Evolutionary conservation across 2,888 invertebrate species (phyloP), one percentile per base, ranked within the genome.

Genomic region (Busseola fusca): DNA sequence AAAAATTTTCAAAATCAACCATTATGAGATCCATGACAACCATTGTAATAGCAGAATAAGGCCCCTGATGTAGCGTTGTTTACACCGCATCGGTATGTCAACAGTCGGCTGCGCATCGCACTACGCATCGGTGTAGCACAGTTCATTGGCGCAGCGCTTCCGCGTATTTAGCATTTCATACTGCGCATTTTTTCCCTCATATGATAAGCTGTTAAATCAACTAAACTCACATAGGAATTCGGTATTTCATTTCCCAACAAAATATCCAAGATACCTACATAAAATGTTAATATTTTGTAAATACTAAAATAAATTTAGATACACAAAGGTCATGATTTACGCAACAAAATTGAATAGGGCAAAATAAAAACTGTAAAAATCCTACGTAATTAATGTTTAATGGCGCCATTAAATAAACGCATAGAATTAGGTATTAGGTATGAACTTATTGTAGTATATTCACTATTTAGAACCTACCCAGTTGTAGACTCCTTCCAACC

Each of bases 61-160:
- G n/a, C n/a, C n/a, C n/a, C n/a, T 62, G 50, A 50, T 56, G 27
- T 42, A 27, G 54, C 57, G 14, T 50, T 72, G 78, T 75, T 74
- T 74, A 75, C 73, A 30, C n/a, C 25, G 59, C 58, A 52, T 52
- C 30, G 59, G 62, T 73, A 74, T 64, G 48, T 50, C 42, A 73
- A 57, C 64, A 73, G 14, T 10, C 74, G 27, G 27, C 6, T 30
- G 6, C 60, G 48, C 10, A 54, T 21, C 52, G 34, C 56, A 30
- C 42, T 27, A 57, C 57, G 27, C 42, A 27, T 25, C 25, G 7
- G 27, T 58, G 16, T 37, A 45, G 50, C 45, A 45, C 52, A 12
- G 16, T 25, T 14, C 57, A n/a, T 4, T 14, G 58, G 25, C 34
- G n/a, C 12, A 48, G 16, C 50, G 42, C 27, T 74, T 63, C 76